Evolutionary conservation across 2,113 vertebrate species (phyloP).

Genomic region (Motacilla tschutschensis): DNA sequence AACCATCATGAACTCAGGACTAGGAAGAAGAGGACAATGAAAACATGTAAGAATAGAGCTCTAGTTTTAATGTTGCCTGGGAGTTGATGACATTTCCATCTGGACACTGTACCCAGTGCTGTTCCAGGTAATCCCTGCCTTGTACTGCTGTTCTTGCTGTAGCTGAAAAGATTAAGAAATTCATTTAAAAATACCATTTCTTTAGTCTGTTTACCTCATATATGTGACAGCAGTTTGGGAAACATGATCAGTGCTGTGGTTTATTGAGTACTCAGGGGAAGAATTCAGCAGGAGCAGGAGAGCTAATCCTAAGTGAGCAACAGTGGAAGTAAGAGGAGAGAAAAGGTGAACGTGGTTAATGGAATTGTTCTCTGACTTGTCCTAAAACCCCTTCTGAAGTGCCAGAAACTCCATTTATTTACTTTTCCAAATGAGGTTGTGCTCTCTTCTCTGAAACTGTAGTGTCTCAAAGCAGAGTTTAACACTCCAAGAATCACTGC

Average conservation of each 20-base stretch:
- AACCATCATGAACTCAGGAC: background rate
- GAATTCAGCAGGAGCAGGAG: background rate
- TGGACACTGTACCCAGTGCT: background rate
- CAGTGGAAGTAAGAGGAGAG: background rate
- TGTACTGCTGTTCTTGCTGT: background rate
- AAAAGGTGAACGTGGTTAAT: background rate
- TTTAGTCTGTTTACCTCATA: background rate
- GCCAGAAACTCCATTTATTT: background rate
- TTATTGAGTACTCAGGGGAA: background rate
- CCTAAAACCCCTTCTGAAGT: background rate
- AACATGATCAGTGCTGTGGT: background rate
- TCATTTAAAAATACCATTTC: background rate
- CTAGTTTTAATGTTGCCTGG: background rate
- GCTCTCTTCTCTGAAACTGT: background rate
- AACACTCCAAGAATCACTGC: background rate
- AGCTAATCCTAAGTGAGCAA: background rate
- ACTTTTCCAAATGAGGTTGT: background rate
- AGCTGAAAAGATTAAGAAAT: background rate
- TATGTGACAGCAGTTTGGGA: background rate
- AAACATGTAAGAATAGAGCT: slow-evolving; percentile 20
- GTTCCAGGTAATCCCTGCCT: background rate
- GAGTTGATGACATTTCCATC: slow-evolving; percentile 22
- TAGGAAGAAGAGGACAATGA: slow-evolving; percentile 10
- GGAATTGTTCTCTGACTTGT: background rate
- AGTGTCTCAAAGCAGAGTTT: background rate